Percentiles rank a stretch among this genome's conserved stretches.
Conservation (phyloP, 1,140 invertebrate species). For the Procambarus clarkii region DNA sequence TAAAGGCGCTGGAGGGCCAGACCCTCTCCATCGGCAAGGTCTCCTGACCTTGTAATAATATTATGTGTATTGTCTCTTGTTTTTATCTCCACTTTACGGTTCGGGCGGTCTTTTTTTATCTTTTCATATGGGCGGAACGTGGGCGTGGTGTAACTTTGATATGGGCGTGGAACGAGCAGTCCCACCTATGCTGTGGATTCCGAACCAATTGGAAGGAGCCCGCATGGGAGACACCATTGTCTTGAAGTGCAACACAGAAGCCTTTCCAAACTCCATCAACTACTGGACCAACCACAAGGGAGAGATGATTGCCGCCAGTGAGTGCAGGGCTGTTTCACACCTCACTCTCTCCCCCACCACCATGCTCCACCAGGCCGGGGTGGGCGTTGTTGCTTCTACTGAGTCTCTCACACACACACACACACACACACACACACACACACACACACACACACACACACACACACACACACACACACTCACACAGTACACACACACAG, state of each 20-base stretch:
- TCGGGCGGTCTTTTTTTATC: background rate
- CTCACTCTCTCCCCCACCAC: no score
- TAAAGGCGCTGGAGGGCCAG: slow-evolving; percentile 88
- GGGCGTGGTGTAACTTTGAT: background rate
- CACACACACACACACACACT: no score
- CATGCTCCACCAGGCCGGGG: no score
- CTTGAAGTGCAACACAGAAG: slow-evolving; percentile 87
- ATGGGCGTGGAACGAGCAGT: slow-evolving; percentile 56
- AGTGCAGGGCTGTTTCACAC: background rate
- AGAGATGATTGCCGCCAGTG: slow-evolving; percentile 73
- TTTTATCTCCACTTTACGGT: no score
- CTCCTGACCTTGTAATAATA: slow-evolving; percentile 87
- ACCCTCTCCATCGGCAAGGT: slow-evolving; percentile 89
- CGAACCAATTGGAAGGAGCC: slow-evolving; percentile 72
- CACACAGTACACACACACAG: no score
- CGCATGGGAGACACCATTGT: slow-evolving; percentile 70
- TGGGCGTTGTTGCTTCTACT: no score
- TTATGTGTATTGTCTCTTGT: no score
- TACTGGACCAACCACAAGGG: slow-evolving; percentile 74
- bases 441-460: no score
- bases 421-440: no score
- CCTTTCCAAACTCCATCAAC: slow-evolving; percentile 85
- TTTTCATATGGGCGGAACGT: no score
- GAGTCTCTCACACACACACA: no score
- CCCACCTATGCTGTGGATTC: slow-evolving; percentile 72